Evolutionary conservation across 2,113 vertebrate genomes (phyloP), one percentile per base, ranked within the genome.

Genomic region (Peucedramus taeniatus): DNA sequence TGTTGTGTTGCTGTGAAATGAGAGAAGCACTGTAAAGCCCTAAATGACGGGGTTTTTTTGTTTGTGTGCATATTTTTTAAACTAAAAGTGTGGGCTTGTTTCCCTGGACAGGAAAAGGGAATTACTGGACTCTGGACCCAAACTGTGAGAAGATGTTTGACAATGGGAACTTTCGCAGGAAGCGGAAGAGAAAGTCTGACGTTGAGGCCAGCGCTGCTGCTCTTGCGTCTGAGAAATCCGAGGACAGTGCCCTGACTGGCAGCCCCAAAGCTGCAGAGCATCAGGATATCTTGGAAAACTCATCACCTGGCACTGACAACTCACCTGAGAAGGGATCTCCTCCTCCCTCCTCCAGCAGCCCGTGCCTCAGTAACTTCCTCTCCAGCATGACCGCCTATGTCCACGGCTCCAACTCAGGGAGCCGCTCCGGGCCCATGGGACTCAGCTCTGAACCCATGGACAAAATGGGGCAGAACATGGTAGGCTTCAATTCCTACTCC

Each of bases 91-190:
- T 82, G 19, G 66, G 15, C 92, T 39, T 93, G 74, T 40, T 77
- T 28, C 44, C 18, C 88, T 93, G 76, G 18, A 72, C 98, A 99
- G 99, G 99, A 75, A 99, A 99, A 94, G 99, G 99, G 40, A 99
- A 99, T 97, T 99, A 99, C 97, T 99, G 99, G 99, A 99, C 99
- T 27, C 98, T 99, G 76, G 99, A 99, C 95, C 99, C 99, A 0
- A 99, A 99, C 98, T 99, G 99, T 88, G 99, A 99, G 88, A 99
- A 99, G 97, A 99, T 99, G 99, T 99, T 99, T 49, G 99, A 99
- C 98, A 99, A 99, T 0, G 99, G 99, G 85, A 99, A 99, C 97
- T 99, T 99, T 96, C 99, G 99, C 69, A 98, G 99, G 97, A 99
- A 99, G 97, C 98, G 99, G 86, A 99, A 99, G 97, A 99, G 99